These are phyloP conservation scores for Turnix velox DNA, from an alignment of 2,113 vertebrate genomes.

Conservation along the genomic window DNA sequence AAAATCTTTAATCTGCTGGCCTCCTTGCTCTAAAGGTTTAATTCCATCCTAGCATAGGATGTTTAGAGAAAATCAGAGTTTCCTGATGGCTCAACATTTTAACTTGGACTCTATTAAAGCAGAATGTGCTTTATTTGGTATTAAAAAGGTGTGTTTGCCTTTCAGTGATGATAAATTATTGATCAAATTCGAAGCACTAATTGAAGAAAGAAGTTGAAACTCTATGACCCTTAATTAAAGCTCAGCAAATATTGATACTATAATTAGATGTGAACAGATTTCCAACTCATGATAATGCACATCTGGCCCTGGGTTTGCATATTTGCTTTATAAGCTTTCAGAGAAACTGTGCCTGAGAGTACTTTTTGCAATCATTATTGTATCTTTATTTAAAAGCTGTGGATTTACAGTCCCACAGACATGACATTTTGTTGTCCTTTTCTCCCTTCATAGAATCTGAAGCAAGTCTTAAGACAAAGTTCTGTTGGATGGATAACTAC, in stretches of 20 bases:
- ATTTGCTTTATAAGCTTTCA: neutral
- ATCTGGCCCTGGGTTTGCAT: neutral
- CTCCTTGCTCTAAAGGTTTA: neutral
- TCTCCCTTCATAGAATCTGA: neutral
- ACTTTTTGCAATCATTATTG: neutral
- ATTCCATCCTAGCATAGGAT: neutral
- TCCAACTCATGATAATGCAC: neutral
- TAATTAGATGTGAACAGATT: neutral
- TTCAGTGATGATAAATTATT: neutral
- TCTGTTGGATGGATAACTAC: neutral
- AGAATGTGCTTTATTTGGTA: neutral
- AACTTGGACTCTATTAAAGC: neutral
- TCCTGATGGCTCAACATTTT: neutral
- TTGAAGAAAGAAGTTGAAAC: slow-evolving; percentile 21
- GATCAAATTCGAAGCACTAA: neutral
- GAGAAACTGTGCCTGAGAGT: neutral
- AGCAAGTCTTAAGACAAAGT: neutral
- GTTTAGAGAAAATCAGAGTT: neutral
- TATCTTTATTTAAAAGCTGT: neutral
- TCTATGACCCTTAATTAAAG: slow-evolving; percentile 17
- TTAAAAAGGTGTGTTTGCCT: neutral
- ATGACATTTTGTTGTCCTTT: neutral
- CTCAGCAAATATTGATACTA: neutral
- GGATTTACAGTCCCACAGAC: neutral
- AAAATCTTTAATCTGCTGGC: neutral